phyloP scores from a whole-genome alignment of 2,113 vertebrate species.

The Hippoglossus stenolepis region DNA sequence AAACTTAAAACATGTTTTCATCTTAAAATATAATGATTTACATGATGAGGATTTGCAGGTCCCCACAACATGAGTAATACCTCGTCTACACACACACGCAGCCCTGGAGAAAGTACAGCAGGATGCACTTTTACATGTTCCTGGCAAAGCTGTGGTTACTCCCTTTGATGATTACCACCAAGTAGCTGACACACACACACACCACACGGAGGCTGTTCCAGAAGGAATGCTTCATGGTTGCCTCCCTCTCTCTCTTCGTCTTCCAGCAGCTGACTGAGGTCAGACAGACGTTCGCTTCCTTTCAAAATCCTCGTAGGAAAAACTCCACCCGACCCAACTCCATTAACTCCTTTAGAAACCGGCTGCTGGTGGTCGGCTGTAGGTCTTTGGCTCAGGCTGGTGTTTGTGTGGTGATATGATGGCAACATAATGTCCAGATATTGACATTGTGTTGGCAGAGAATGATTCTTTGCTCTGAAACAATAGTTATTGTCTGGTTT shows the following conservation, averaged over 20 bases:
- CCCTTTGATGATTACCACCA: conserved; percentile 60
- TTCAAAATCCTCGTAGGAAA: conserved; percentile 39
- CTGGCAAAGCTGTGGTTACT: conserved; percentile 65
- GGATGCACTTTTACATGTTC: conserved; percentile 62
- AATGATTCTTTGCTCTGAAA: neutral
- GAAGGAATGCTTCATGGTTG: conserved; percentile 45
- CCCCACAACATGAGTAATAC: neutral
- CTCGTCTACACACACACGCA: neutral
- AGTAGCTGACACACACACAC: conserved; percentile 35
- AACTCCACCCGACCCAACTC: conserved; percentile 54
- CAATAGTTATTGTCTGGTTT: conserved; percentile 4
- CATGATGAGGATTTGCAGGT: neutral
- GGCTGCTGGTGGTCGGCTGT: conserved; percentile 18
- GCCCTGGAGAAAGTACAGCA: conserved; percentile 58
- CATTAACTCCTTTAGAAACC: conserved; percentile 11
- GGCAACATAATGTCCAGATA: neutral
- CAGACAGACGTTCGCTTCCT: conserved; percentile 3
- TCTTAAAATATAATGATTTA: too few species aligned
- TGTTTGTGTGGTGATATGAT: conserved; percentile 9
- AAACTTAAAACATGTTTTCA: neutral
- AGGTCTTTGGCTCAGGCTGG: conserved; percentile 7
- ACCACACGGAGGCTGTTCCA: conserved; percentile 60
- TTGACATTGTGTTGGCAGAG: conserved; percentile 3
- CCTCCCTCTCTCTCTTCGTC: conserved; percentile 30
- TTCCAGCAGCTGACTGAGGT: conserved; percentile 61